Base-by-base conservation (phyloP, 2,888 invertebrate genomes). In the Cataglyphis altisquamis region DNA sequence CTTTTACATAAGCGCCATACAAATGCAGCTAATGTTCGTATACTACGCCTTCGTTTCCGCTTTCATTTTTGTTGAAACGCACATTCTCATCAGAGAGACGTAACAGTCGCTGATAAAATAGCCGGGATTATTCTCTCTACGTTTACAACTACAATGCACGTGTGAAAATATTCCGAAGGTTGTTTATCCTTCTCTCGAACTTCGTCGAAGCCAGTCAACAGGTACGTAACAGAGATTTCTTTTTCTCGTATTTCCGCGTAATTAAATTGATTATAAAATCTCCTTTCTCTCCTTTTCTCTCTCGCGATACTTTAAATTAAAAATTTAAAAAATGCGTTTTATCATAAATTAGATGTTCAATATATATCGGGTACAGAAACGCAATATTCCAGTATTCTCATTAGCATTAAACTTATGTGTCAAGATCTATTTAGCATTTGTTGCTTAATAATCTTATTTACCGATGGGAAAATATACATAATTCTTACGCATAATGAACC, bases 1-100 rank as follows among this genome's bases (percentile, higher is more conserved):
- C 63, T 70, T 78, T 78, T 70, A 78, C 70, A 45, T 70, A 78
- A 78, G 70, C 70, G 36, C 63, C n/a, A 52, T 48, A 77, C 39
- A n/a, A 67, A 39, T 67, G 39, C 21, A 66, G 63, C 52, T 48
- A 62, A 41, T 66, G 66, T 36, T 60, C 29, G 45, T 72, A 39
- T 21, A 21, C 12, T 36, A 66, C 66, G 57, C 12, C 57, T 45
- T 45, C 66, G 57, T 67, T 75, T 60, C 82, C 82, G 66, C 48
- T 77, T 82, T 64, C 66, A 60, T 75, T 67, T 63, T 77, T 48
- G 10, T 77, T 48, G 10, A 75, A 15, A n/a, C 45, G 66, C 73
- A 52, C 39, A 45, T 66, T 75, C 55, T 32, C 57, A 75, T 45
- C 75, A 36, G 82, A 66, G 66, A 45, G n/a, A 52, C n/a, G 66